Conservation (phyloP, 1,140 invertebrate species). For the Ooceraea biroi region DNA sequence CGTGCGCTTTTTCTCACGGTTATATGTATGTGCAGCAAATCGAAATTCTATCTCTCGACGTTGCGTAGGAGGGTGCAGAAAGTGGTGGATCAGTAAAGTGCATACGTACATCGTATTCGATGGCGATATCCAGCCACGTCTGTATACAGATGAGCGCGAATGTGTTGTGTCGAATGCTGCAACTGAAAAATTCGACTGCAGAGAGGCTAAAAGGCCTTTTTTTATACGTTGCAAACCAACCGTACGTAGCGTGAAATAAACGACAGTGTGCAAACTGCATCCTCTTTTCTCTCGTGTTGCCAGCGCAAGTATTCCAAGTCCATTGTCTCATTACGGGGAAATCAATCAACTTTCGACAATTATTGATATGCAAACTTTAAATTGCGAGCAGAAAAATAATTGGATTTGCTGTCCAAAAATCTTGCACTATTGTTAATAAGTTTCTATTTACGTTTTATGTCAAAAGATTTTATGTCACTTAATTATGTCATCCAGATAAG, state of each 20-base stretch:
- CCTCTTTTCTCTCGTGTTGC: slow-evolving; percentile 8
- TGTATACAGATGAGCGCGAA: slow-evolving; percentile 13
- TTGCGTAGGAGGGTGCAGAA: slow-evolving; percentile 65
- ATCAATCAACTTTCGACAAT: slow-evolving; percentile 2
- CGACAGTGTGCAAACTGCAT: slow-evolving; percentile 49
- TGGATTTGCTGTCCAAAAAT: background rate
- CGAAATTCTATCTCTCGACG: slow-evolving; percentile 72
- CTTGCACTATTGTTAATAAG: background rate
- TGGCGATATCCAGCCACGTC: slow-evolving; percentile 59
- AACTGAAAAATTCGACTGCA: slow-evolving; percentile 73
- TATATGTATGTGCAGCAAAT: slow-evolving; percentile 67
- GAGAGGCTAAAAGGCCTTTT: slow-evolving; percentile 70
- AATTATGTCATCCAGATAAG: too few relatives aligned
- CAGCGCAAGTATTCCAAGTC: background rate
- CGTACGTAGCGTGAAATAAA: slow-evolving; percentile 70
- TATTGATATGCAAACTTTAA: too few relatives aligned
- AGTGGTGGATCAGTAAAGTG: slow-evolving; percentile 57
- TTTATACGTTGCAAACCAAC: slow-evolving; percentile 74
- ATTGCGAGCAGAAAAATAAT: too few relatives aligned
- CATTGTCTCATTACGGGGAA: background rate
- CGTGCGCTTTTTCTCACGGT: slow-evolving; percentile 67
- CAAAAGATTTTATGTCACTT: too few relatives aligned
- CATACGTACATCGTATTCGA: slow-evolving; percentile 70
- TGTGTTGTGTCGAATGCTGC: background rate
- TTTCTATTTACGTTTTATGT: too few relatives aligned